Evolutionary conservation across 2,888 invertebrate genomes (phyloP), one percentile per base, ranked within the genome.

Genomic region (Campoplex capitator): DNA sequence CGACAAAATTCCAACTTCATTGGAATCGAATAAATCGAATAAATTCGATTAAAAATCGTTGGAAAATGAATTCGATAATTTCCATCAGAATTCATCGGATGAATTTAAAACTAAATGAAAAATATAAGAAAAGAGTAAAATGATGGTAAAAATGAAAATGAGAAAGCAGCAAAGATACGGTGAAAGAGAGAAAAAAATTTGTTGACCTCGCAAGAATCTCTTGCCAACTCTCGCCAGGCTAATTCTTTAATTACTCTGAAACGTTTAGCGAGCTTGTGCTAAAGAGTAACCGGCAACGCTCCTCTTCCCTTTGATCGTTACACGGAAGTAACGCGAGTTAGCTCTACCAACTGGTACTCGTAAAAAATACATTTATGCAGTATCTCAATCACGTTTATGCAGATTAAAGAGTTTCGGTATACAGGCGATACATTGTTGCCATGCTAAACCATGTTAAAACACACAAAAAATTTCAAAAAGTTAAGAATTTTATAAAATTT

Each of bases 241-340:
- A 92, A 93, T 93, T 93, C 92, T 91, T 93, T 93, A 93, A 93
- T 93, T 92, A 91, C 91, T 91, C 90, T 88, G 90, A 90, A 91
- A 91, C 89, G 91, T 91, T 93, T 93, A 91, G 91, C 92, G 89
- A 91, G 89, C 90, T 90, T 90, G 91, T 90, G 90, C 90, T 91
- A 93, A 82, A 92, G 87, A 90, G 87, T 86, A 28, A 51, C 42
- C 67, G 56, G 62, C 56, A 48, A n/a, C 58, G 28, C 70, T 48
- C 32, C 48, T 71, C 80, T 85, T 81, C 48, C 65, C 80, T 85
- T 81, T 81, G 76, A 73, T 85, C 71, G 76, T 77, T 73, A 45
- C 76, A 65, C 56, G 58, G 70, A 71, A 76, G 65, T 42, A 23
- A 48, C 28, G n/a, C n/a, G 38, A 74, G 28, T 11, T 28, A 67